These are phyloP conservation scores for Conus betulinus DNA, from an alignment of 1,140 invertebrate species.

Conservation along the genomic window DNA sequence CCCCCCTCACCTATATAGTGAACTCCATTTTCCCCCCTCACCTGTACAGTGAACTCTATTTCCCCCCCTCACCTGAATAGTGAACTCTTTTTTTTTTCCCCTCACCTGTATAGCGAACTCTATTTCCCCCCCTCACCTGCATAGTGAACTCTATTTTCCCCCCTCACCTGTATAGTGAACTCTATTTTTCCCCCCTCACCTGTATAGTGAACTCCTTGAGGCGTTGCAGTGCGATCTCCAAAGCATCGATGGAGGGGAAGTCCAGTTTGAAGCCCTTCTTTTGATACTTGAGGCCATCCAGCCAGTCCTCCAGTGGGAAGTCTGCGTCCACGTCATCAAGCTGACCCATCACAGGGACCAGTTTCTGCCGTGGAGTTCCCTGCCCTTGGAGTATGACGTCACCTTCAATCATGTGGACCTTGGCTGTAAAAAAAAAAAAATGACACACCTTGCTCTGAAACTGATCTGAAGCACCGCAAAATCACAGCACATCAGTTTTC, in stretches of 20 bases:
- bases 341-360: constrained; percentile 88
- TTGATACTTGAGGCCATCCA: constrained; percentile 79
- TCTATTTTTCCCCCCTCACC: constrained; percentile 61
- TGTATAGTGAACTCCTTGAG: constrained; percentile 75
- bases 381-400: constrained; percentile 86
- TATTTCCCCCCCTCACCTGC: too few relatives aligned
- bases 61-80: too few relatives aligned
- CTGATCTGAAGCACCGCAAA: not conserved
- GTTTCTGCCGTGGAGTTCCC: constrained; percentile 74
- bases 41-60: too few relatives aligned
- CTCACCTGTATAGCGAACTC: too few relatives aligned
- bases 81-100: too few relatives aligned
- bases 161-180: too few relatives aligned
- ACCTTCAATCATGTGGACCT: constrained; percentile 90
- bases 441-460: not conserved
- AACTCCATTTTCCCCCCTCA: too few relatives aligned
- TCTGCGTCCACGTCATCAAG: constrained; percentile 85
- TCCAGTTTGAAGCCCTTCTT: constrained; percentile 90
- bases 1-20: too few relatives aligned
- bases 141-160: too few relatives aligned
- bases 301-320: constrained; percentile 85
- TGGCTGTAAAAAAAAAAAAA: constrained; percentile 73
- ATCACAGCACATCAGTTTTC: not conserved
- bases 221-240: constrained; percentile 81
- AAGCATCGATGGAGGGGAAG: constrained; percentile 89